Evolutionary conservation across 1,140 invertebrate genomes (phyloP), one percentile per base, ranked within the genome.

Genomic region (Lysiphlebus fabarum): DNA sequence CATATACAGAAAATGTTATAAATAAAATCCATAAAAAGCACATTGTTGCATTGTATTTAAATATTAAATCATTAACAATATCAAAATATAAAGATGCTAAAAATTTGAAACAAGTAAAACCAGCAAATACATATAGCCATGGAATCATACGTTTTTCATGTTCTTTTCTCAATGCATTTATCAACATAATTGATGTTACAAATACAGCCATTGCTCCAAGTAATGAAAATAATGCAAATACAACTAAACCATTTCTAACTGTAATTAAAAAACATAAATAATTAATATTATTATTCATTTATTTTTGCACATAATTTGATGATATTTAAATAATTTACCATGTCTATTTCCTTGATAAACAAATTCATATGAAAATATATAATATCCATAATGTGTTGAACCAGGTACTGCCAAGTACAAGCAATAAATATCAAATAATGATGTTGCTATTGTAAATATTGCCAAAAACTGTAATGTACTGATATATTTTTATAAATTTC

Each of bases 341-440:
- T 94, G 90, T 60, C 82, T 80, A 77, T 91, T 95, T 41, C 93
- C 93, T 64, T 94, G 90, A 73, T 95, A 96, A 26, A 96, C 93
- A 82, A 96, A 96, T 70, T 96, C 89, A 74, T 93, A 96, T 8
- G 92, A 94, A 69, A 96, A 90, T 44, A 95, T 84, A 72, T 94
- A 95, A 72, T 93, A 95, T 34, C 93, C 92, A 71, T 91, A 93
- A 74, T 95, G 93, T 5, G 85, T 87, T 7, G 90, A 90, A 12
- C 93, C 93, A 53, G 92, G 92, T 3, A 87, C 84, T 12, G 92
- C 92, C 87, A 93, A 90, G 0, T 87, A 83, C 59, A 94, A 82
- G 65, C 91, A 93, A 73, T 95, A 96, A 11, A 95, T 82, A 70
- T 95, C 93, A 78, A 96, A 95, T 40, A 89, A 80, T 6, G 88